Percentiles rank a stretch among this genome's conserved stretches.
Conservation (phyloP, 2,113 vertebrate genomes). For the Peromyscus polionotus region DNA sequence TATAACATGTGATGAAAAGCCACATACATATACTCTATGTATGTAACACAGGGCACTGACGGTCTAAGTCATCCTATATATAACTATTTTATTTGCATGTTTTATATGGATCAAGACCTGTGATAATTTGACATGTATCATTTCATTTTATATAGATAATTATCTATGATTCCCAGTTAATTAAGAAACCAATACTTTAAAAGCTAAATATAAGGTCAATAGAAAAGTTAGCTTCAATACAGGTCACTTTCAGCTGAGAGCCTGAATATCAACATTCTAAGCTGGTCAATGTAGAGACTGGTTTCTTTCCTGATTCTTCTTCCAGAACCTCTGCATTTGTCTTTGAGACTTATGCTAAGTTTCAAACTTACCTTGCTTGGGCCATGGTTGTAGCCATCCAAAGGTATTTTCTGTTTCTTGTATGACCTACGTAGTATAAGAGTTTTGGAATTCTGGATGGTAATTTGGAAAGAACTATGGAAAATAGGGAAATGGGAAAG, state of each 20-base stretch:
- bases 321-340: neutral
- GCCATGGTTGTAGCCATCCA: neutral
- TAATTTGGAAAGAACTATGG: neutral
- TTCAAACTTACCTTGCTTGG: neutral
- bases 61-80: neutral
- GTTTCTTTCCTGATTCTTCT: neutral
- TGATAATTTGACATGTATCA: neutral
- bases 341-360: neutral
- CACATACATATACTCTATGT: neutral
- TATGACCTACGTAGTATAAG: too few species aligned
- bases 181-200: neutral
- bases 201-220: neutral
- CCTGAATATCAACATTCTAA: neutral
- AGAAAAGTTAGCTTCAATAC: neutral
- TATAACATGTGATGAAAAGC: neutral
- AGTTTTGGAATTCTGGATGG: neutral
- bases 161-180: neutral
- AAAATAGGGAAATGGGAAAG: neutral
- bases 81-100: neutral
- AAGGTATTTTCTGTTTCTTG: neutral
- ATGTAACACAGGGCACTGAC: neutral
- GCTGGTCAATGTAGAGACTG: neutral
- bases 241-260: neutral
- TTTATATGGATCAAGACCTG: neutral
- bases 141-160: neutral